Base-by-base conservation (phyloP, 2,113 vertebrate species). In the Sinocyclocheilus anophthalmus region DNA sequence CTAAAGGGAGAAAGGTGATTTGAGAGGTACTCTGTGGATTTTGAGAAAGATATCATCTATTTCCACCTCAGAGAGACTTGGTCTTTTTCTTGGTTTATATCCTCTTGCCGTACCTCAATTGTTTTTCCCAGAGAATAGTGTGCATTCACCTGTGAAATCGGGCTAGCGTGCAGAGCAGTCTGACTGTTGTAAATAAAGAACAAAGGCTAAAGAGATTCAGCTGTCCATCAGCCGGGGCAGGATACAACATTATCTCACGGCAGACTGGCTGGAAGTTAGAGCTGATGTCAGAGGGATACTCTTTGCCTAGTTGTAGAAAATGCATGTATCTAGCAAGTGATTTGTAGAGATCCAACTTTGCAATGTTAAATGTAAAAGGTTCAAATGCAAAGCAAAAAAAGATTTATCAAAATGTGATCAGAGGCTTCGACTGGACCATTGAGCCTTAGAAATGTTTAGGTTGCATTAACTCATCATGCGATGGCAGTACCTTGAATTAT, bases 71-170 rank as follows among this genome's bases (percentile, higher is more conserved):
- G 61, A 88, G 75, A 75, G 45, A 59, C 81, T 86, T 67, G 50
- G 24, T 87, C 59, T 79, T 72, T 79, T 72, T 88, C 18, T 59
- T 82, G 10, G 69, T 50, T 59, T 24, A 73, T 14, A 24, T 75
- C 8, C 33, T 84, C 81, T 65, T 80, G n/a, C 33, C 11, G 11
- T 57, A 45, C 6, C 50, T 63, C 76, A 18, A 72, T 76, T 88
- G 77, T 50, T 87, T 84, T 78, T 80, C 45, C 82, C 89, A 75
- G 61, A 76, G 55, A 53, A 83, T 72, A 50, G 33, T 26, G 81
- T 80, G 81, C 84, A 79, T 84, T 88, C 89, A 87, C 88, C 91
- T 89, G 87, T 87, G 79, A 91, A 88, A 89, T 87, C 81, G 39
- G 12, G 61, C 80, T 39, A 59, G 87, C 70, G 72, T 86, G 76